A percentile compares a stretch with the other conserved stretches of the same genome.
Conservation (phyloP, 2,113 vertebrate species). For the Aepyceros melampus region DNA sequence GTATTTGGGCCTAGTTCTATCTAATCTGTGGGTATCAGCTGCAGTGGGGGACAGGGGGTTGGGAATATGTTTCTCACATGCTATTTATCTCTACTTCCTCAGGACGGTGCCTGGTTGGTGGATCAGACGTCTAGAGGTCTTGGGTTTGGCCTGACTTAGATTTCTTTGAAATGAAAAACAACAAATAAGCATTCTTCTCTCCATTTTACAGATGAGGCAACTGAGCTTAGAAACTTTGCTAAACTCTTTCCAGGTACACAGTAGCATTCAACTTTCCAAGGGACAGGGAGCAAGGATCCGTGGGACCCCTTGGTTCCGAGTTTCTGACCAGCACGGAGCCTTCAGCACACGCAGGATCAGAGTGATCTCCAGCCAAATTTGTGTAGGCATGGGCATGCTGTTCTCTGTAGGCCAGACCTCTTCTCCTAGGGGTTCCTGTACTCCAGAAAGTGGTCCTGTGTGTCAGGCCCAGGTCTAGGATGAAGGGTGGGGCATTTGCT, state of each 20-base stretch:
- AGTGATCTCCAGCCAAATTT: neutral
- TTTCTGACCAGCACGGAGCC: neutral
- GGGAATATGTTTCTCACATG: neutral
- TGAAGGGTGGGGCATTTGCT: neutral
- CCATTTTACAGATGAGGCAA: neutral
- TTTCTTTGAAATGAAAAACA: neutral
- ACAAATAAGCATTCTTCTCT: neutral
- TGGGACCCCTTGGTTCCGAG: neutral
- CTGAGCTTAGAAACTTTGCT: neutral
- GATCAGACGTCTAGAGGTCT: neutral
- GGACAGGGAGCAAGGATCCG: fast-evolving
- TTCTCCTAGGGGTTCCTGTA: neutral
- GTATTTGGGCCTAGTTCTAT: neutral
- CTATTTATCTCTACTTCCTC: neutral
- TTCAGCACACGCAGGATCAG: neutral
- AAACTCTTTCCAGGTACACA: neutral
- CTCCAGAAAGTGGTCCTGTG: neutral
- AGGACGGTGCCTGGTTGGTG: neutral
- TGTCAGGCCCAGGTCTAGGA: neutral
- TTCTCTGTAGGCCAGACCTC: neutral
- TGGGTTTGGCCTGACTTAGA: neutral
- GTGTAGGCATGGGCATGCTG: neutral
- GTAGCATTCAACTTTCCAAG: neutral
- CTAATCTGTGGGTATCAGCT: neutral
- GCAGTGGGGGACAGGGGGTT: neutral